Evolutionary conservation across 2,113 vertebrate genomes (phyloP).

Genomic region (Otis tarda): DNA sequence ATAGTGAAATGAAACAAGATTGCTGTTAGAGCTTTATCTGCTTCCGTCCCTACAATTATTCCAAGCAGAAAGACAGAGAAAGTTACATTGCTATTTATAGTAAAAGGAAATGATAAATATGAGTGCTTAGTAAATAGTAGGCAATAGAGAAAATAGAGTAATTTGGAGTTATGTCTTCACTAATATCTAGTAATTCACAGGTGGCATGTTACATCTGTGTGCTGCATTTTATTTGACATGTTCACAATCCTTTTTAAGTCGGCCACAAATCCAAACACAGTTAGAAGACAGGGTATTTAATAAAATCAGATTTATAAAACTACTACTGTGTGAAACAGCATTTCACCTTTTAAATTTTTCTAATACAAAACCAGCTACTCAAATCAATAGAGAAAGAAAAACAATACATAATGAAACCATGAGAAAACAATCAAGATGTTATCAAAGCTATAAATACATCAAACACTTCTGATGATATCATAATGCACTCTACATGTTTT

Average conservation of each 20-base stretch:
- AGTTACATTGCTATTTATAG: slow-evolving; percentile 32
- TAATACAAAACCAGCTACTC: neutral
- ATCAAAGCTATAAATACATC: neutral
- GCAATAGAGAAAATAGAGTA: slow-evolving; percentile 33
- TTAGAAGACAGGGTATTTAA: slow-evolving; percentile 49
- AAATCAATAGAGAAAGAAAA: slow-evolving; percentile 23
- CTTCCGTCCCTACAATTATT: neutral
- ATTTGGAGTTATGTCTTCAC: slow-evolving; percentile 50
- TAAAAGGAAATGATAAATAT: slow-evolving; percentile 26
- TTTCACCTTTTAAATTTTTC: slow-evolving; percentile 16
- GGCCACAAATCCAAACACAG: slow-evolving; percentile 49
- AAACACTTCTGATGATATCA: slow-evolving; percentile 1
- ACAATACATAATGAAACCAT: slow-evolving; percentile 1
- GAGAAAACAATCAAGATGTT: slow-evolving; percentile 13
- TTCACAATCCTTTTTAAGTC: slow-evolving; percentile 50
- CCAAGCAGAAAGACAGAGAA: neutral
- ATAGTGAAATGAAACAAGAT: neutral
- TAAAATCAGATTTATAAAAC: slow-evolving; percentile 45
- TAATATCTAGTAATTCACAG: slow-evolving; percentile 55
- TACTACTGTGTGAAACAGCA: neutral
- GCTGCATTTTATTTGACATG: slow-evolving; percentile 36
- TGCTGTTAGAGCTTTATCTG: neutral
- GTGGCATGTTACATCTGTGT: slow-evolving; percentile 34
- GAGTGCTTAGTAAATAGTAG: neutral
- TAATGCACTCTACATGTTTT: neutral